A percentile compares a stretch with the other conserved stretches of the same genome.
Evolutionary conservation across 2,113 vertebrate species (phyloP).

Genomic region (Sinosuthora webbiana): DNA sequence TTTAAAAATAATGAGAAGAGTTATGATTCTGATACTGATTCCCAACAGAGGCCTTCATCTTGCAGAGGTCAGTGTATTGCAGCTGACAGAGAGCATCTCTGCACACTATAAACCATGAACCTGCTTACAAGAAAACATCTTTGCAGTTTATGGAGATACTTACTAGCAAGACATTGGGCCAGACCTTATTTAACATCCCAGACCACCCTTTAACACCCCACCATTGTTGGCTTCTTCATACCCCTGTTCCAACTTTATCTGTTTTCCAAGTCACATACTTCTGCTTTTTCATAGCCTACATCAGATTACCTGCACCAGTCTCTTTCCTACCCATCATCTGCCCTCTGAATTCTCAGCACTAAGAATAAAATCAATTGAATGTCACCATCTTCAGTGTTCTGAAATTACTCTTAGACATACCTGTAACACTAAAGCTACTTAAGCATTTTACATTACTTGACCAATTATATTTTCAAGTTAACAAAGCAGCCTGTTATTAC

Average conservation of each 20-base stretch:
- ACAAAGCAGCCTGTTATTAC: not conserved
- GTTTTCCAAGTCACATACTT: not conserved
- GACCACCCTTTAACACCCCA: not conserved
- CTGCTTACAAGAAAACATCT: not conserved
- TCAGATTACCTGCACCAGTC: not conserved
- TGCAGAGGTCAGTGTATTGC: not conserved
- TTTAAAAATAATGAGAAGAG: not conserved
- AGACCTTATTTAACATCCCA: not conserved
- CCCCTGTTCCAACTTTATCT: not conserved
- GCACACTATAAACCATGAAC: not conserved
- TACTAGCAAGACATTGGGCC: not conserved
- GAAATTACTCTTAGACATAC: not conserved
- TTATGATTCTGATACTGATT: not conserved
- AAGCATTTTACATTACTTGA: not conserved
- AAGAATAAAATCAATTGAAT: not conserved
- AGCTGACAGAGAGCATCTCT: not conserved
- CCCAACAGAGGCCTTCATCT: not conserved
- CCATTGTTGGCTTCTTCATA: not conserved
- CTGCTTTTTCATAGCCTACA: not conserved
- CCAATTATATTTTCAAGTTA: not conserved
- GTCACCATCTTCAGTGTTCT: not conserved
- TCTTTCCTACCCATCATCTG: not conserved
- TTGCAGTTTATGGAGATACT: not conserved
- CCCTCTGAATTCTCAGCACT: not conserved
- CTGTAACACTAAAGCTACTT: not conserved